Evolutionary conservation across 23 tunicate genomes (phyloP).

Genomic region (Trididemnum nubilum): DNA sequence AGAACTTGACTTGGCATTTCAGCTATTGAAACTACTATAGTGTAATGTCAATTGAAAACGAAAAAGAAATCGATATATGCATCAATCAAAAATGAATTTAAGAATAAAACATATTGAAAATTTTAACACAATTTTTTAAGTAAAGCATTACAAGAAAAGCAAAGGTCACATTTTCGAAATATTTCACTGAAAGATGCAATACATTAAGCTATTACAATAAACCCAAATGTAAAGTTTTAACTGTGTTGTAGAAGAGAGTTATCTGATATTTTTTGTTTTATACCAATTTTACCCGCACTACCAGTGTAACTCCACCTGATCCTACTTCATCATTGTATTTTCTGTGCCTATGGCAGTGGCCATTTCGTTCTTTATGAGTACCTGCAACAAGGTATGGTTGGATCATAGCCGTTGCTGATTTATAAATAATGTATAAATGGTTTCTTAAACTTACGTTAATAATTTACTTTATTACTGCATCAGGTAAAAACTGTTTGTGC

Average conservation of each 20-base stretch:
- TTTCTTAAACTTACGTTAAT: too few species aligned
- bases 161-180: too few species aligned
- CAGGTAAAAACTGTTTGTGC: too few species aligned
- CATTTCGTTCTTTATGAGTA: too few species aligned
- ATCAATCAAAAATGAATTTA: neutral
- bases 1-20: neutral
- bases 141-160: neutral
- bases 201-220: neutral
- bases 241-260: too few species aligned
- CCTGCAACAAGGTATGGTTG: too few species aligned
- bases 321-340: too few species aligned
- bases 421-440: too few species aligned
- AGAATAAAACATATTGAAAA: neutral
- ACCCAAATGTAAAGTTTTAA: too few species aligned
- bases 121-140: neutral
- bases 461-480: too few species aligned
- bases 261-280: neutral
- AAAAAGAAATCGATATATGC: neutral
- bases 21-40: neutral
- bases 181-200: neutral
- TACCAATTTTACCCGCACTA: neutral
- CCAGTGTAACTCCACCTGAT: neutral
- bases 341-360: too few species aligned
- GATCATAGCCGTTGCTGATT: too few species aligned
- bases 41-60: neutral